Conservation (phyloP, 2,113 vertebrate genomes). For the Paraplagusia blochii region DNA sequence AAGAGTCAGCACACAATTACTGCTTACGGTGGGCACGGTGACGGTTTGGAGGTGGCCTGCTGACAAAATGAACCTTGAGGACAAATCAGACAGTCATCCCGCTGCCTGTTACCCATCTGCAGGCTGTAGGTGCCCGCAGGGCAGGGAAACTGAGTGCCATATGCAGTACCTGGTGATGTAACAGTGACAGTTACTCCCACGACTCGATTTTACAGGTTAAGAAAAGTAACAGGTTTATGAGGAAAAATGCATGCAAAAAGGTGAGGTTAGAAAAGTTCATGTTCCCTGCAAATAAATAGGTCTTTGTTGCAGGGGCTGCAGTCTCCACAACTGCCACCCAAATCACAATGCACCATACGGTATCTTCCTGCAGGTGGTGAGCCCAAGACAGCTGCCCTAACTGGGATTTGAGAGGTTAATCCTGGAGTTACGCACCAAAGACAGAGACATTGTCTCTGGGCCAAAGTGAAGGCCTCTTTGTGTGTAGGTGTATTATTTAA, state of each 20-base stretch:
- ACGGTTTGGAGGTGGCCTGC: conserved; percentile 81
- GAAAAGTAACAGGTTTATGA: conserved; percentile 10
- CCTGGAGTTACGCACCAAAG: no score
- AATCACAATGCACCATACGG: no score
- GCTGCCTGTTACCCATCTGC: conserved; percentile 72
- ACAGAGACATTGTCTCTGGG: no score
- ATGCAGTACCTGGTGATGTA: conserved; percentile 69
- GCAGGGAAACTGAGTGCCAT: conserved; percentile 82
- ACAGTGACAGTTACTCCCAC: conserved; percentile 30
- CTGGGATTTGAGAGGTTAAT: no score
- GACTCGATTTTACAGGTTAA: conserved; percentile 24
- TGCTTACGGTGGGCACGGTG: conserved; percentile 81
- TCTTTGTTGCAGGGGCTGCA: no score
- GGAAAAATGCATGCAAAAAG: conserved; percentile 2
- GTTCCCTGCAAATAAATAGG: no score
- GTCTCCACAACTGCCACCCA: no score
- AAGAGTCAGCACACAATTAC: not conserved
- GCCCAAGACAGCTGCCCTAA: no score
- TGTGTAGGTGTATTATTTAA: no score
- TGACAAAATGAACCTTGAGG: conserved; percentile 83
- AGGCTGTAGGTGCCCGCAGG: conserved; percentile 80
- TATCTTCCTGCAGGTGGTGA: no score
- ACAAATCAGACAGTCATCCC: conserved; percentile 79
- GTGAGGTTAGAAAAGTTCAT: not conserved
- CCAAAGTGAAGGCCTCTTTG: no score